Percentiles rank a stretch among this genome's conserved stretches.
phyloP scores from a whole-genome alignment of 2,888 invertebrate species.

The Pammene fasciana region DNA sequence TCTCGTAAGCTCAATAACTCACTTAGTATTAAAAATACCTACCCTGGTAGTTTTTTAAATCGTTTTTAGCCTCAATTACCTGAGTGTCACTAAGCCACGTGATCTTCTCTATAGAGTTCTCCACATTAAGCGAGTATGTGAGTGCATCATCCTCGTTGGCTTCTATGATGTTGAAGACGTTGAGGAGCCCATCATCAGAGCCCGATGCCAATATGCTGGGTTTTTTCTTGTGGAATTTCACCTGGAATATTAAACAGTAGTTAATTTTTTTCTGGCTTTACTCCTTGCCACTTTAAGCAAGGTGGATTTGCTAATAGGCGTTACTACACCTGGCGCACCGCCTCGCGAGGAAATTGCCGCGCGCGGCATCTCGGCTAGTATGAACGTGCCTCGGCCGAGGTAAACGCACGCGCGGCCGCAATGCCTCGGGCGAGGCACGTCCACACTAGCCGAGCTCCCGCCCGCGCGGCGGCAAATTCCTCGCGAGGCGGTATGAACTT shows the following conservation, averaged over 20 bases:
- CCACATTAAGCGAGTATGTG: constrained; percentile 88
- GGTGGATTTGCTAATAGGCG: too few species aligned
- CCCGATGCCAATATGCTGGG: constrained; percentile 88
- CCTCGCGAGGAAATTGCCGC: neutral
- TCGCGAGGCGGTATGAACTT: neutral
- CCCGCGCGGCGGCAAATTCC: neutral
- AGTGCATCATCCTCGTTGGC: constrained; percentile 91
- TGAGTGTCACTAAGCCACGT: constrained; percentile 78
- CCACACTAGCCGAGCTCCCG: neutral
- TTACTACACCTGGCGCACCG: too few species aligned
- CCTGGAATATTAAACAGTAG: constrained; percentile 59
- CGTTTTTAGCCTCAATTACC: neutral
- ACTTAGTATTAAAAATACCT: too few species aligned
- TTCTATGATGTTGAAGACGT: constrained; percentile 90
- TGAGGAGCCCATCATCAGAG: constrained; percentile 92
- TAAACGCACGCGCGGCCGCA: neutral
- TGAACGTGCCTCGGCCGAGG: neutral
- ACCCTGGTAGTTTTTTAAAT: too few species aligned
- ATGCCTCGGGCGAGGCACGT: neutral
- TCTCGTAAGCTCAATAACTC: too few species aligned
- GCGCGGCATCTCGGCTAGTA: neutral
- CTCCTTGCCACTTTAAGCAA: too few species aligned
- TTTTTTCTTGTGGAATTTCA: constrained; percentile 88
- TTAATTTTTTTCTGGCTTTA: too few species aligned
- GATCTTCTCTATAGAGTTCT: constrained; percentile 88